Conservation (phyloP, 2,797 vertebrate species). For the Stomatorhinus walkeri region DNA sequence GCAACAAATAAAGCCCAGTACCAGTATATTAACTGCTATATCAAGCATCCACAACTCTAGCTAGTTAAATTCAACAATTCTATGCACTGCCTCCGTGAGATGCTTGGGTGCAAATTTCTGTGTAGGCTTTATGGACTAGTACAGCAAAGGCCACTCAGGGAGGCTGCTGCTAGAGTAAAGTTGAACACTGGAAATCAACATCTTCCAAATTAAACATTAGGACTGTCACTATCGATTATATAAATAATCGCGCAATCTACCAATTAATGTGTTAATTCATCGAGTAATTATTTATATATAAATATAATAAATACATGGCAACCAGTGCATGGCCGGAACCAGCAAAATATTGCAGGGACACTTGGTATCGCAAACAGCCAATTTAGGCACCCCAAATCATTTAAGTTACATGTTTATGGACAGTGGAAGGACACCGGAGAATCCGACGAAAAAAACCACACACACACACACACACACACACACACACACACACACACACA, state of each 20-base stretch:
- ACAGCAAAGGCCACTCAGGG: neutral
- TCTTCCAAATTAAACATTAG: neutral
- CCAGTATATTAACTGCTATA: neutral
- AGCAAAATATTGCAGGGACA: neutral
- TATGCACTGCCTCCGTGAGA: neutral
- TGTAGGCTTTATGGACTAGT: neutral
- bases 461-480: neutral
- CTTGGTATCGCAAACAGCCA: neutral
- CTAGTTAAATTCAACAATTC: neutral
- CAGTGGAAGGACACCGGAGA: neutral
- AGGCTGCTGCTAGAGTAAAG: neutral
- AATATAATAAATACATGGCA: neutral
- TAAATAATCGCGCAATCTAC: neutral
- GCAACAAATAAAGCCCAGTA: neutral
- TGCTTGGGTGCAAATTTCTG: neutral
- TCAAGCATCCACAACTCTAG: neutral
- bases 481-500: neutral
- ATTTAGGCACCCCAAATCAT: neutral
- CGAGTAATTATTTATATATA: neutral
- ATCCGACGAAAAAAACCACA: neutral
- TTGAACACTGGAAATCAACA: neutral
- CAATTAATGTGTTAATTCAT: neutral
- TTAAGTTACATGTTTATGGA: neutral
- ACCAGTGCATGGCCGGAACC: neutral
- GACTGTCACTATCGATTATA: neutral